Evolutionary conservation across 2,888 invertebrate genomes (phyloP), one percentile per base, ranked within the genome.

Genomic region (Hypomecis atomaria): DNA sequence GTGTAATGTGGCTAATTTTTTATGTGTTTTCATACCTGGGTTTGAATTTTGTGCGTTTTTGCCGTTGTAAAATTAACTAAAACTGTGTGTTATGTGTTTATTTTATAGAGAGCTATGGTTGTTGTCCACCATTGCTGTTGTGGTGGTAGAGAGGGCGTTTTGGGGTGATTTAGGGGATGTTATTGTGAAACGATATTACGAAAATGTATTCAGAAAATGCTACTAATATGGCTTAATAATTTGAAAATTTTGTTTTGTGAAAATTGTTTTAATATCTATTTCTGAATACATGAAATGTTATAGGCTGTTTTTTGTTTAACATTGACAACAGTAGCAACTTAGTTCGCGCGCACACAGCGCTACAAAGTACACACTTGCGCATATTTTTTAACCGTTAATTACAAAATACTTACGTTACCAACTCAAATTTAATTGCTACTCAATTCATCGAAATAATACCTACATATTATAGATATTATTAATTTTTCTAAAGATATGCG

Each of bases 1-100:
- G 91, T 91, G 89, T 91, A 89, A 85, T 72, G 92, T 92, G 92
- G 92, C 92, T 92, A 92, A 91, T 81, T 74, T 70, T 78, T 78
- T 80, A 87, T 88, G 89, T 89, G 88, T 89, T 81, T 65, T 80
- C 81, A 90, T 88, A 90, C 85, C 88, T 92, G 90, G 89, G 88
- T 91, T 91, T 92, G 89, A 83, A 86, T 90, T 91, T 90, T 92
- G 90, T 91, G 92, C 90, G 89, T 92, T 92, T 62, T 72, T 91
- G 88, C 89, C 87, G 89, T 91, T 83, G 84, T 83, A 72, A 71
- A 72, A 82, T 88, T 72, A 86, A 91, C 91, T 90, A 88, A 90
- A 90, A 87, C 84, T 92, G 90, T 92, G 90, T 92, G 92, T 92
- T 89, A 82, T 91, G 86, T 92, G 90, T 92, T 71, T 91, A 90